Conservation (phyloP, 2,888 invertebrate genomes). For the Trisateles emortualis region DNA sequence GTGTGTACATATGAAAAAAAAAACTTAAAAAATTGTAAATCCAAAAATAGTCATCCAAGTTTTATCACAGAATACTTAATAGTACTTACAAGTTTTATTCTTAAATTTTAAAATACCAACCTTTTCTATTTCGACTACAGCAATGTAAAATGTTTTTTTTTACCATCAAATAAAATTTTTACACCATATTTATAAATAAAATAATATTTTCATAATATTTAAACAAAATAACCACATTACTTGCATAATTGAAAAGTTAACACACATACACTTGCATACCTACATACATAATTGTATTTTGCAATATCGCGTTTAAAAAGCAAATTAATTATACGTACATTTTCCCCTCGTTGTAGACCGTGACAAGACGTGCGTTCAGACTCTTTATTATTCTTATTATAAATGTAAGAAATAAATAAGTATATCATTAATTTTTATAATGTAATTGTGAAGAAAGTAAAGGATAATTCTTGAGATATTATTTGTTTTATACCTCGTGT, state of each 20-base stretch:
- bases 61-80: too few relatives aligned
- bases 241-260: constrained; percentile 42
- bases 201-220: constrained; percentile 9
- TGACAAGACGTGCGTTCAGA: constrained; percentile 63
- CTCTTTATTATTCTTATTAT: constrained; percentile 36
- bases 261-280: constrained; percentile 34
- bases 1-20: too few relatives aligned
- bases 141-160: too few relatives aligned
- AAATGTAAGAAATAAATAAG: constrained; percentile 23
- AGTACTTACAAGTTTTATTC: too few relatives aligned
- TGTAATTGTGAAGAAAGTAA: constrained; percentile 27
- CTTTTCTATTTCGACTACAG: too few relatives aligned
- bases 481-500: constrained; percentile 34
- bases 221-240: constrained; percentile 12
- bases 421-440: constrained; percentile 15
- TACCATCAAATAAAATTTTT: too few relatives aligned
- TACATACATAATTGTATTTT: constrained; percentile 50
- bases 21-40: too few relatives aligned
- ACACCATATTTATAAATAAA: not conserved
- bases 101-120: too few relatives aligned
- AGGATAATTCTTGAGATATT: constrained; percentile 61
- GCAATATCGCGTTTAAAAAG: constrained; percentile 57
- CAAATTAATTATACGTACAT: constrained; percentile 64
- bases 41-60: too few relatives aligned
- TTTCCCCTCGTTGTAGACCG: constrained; percentile 69